Evolutionary conservation across 1,140 invertebrate genomes (phyloP).

Genomic region (Amphibalanus amphitrite): DNA sequence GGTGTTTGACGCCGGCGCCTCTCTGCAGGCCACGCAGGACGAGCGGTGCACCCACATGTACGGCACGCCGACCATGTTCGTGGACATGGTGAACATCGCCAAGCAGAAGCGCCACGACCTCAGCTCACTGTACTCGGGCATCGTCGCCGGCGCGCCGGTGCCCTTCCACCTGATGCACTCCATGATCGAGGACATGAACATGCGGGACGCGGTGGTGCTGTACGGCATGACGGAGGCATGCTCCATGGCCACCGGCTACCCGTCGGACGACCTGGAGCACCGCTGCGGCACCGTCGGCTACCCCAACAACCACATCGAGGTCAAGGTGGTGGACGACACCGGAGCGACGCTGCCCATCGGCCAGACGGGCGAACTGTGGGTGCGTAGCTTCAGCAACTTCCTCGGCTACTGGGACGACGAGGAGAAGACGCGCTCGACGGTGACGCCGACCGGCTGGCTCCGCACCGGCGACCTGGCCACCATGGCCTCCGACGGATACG

Average conservation of each 20-base stretch:
- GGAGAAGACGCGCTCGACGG: too few species aligned
- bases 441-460: too few species aligned
- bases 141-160: conserved; percentile 56
- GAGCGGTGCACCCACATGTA: conserved; percentile 62
- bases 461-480: conserved; percentile 47
- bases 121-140: conserved; percentile 33
- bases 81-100: conserved; percentile 49
- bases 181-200: conserved; percentile 33
- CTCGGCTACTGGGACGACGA: too few species aligned
- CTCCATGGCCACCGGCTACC: too few species aligned
- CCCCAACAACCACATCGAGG: too few species aligned
- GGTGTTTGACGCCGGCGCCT: conserved; percentile 45
- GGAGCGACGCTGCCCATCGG: too few species aligned
- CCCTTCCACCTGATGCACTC: conserved; percentile 49
- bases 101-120: conserved; percentile 27
- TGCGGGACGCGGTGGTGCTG: conserved; percentile 16
- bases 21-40: conserved; percentile 42
- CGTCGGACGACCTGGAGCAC: too few species aligned
- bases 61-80: conserved; percentile 94
- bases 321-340: too few species aligned
- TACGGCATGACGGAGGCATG: too few species aligned
- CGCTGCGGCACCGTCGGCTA: too few species aligned
- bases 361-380: too few species aligned
- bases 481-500: conserved; percentile 56
- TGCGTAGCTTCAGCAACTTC: too few species aligned